A percentile compares a stretch with the other conserved stretches of the same genome.
phyloP scores from a whole-genome alignment of 2,113 vertebrate species.

The Otolemur garnettii region DNA sequence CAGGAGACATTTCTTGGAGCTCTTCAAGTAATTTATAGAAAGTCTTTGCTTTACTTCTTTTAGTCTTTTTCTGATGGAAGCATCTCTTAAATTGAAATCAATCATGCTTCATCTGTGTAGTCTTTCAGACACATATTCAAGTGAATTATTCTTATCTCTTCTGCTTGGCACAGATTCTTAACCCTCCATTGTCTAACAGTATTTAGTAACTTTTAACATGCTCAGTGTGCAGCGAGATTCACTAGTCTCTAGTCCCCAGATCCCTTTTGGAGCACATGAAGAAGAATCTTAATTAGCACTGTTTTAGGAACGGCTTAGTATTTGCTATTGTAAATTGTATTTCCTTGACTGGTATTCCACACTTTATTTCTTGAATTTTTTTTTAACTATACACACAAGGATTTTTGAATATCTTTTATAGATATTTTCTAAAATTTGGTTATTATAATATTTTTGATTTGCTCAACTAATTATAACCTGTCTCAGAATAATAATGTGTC shows the following conservation, averaged over 20 bases:
- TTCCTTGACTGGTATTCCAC: background rate
- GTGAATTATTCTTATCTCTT: background rate
- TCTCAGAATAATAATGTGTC: background rate
- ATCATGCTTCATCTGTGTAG: background rate
- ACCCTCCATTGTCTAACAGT: background rate
- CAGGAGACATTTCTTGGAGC: background rate
- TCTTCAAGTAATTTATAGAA: background rate
- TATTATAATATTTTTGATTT: background rate
- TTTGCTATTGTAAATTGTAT: background rate
- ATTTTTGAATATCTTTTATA: background rate
- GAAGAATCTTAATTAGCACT: background rate
- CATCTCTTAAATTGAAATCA: conserved; percentile 42
- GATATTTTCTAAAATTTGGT: conserved; percentile 24
- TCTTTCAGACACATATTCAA: background rate
- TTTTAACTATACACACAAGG: background rate
- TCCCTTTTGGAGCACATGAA: background rate
- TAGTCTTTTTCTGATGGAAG: background rate
- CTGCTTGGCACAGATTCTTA: background rate
- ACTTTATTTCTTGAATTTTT: background rate
- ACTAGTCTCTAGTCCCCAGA: background rate
- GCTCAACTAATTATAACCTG: background rate
- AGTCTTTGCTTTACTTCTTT: background rate
- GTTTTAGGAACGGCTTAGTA: background rate
- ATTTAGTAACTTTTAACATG: background rate
- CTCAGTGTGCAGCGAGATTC: background rate